Evolutionary conservation across 2,797 vertebrate species (phyloP), one percentile per base, ranked within the genome.

Genomic region (Champsocephalus esox): DNA sequence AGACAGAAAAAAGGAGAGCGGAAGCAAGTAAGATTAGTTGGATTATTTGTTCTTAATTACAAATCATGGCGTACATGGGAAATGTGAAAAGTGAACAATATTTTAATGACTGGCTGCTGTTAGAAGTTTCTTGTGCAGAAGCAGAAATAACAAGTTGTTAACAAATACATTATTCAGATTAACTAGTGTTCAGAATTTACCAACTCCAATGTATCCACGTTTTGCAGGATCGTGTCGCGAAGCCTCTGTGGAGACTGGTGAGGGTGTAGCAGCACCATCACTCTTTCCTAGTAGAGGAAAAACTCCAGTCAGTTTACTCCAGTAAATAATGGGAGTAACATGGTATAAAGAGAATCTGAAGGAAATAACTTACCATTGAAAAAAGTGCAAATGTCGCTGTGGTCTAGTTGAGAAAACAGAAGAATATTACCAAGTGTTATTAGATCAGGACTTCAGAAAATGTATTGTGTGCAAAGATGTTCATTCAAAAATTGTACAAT

Each of bases 121-220:
- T 1, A 3, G 52, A 6, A 34, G 57, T 3, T 16, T 12, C 11
- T 52, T 16, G 10, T 63, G 7, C 13, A 34, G 44, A 66, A 43
- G 19, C 21, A 11, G 24, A 56, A 38, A 3, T 52, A 46, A 49
- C 9, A 13, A n/a, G 24, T 28, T 0, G 1, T 19, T 1, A 28
- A 21, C 16, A 64, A 6, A 41, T 21, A 73, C 46, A 41, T 1
- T n/a, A 21, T 32, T 28, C 24, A 28, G 6, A 51, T 46, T 14
- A 45, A 21, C 41, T 24, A 1, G 10, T 12, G 4, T 61, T 75
- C 3, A 59, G 8, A 61, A 80, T 71, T 63, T 54, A 89, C 82
- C 0, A 13, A 34, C 19, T 46, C 0, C 2, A 43, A 43, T 14
- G 3, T 1, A 1, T 55, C 5, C 4, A 43, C 0, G 1, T 2